Base-by-base conservation (phyloP, 2,113 vertebrate species). In the Lycocorax pyrrhopterus region DNA sequence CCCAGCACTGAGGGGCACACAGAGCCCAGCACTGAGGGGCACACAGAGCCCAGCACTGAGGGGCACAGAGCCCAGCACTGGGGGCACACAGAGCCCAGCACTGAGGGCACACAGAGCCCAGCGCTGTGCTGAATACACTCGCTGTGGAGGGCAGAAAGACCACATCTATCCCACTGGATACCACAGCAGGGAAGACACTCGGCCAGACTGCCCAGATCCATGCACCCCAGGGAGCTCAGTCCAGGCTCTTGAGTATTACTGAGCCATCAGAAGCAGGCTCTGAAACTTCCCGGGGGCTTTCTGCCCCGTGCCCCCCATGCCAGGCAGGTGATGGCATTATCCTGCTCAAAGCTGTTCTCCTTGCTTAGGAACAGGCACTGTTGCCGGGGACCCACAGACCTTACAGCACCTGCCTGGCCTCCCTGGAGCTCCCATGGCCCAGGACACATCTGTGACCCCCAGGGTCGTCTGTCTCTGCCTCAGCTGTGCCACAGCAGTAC, bases 101-200 rank as follows among this genome's bases (percentile, higher is more conserved):
- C n/a, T n/a, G n/a, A n/a, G 35, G 35, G 14, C n/a, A 22, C 44
- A 22, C 20, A 1, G 37, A 66, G 41, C 56, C 26, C 37, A 35
- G 33, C 6, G 1, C 23, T 32, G 29, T 5, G 26, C 21, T 27
- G 26, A 39, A 8, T 2, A 0, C 1, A 0, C 33, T 37, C 7
- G 0, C 3, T 26, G 16, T 0, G 25, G 11, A 62, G 41, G 7
- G 12, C 11, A 9, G 56, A 58, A 56, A 66, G 35, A 22, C 26
- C 9, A 3, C 0, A 0, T 13, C 25, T n/a, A n/a, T n/a, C n/a
- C n/a, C n/a, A n/a, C n/a, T 2, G 52, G 37, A 17, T 3, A 29
- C 5, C 0, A 3, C 1, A 4, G 26, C 33, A 26, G 30, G 7
- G 14, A 9, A 44, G 16, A 20, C 25, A 7, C 9, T 32, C 13